phyloP scores from a whole-genome alignment of 1,140 invertebrate genomes.

The Vanessa atalanta region DNA sequence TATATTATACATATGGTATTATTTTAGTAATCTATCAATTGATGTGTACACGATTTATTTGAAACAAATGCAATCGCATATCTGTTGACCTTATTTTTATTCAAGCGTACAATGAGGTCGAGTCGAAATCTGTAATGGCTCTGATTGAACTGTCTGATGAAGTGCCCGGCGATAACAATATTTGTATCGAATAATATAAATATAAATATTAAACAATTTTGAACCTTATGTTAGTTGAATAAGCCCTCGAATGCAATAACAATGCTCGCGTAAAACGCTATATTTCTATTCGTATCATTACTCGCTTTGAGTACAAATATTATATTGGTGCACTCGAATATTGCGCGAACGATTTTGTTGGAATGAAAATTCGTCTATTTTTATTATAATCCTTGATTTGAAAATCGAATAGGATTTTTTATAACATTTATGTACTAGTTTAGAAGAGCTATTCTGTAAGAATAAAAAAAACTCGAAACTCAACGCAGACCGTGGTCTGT shows the following conservation, averaged over 20 bases:
- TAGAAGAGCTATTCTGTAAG: too few species aligned
- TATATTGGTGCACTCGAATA: background rate
- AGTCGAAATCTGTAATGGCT: slow-evolving; percentile 31
- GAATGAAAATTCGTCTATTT: background rate
- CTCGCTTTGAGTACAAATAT: background rate
- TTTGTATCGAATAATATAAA: background rate
- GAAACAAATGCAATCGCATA: slow-evolving; percentile 13
- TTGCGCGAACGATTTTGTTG: background rate
- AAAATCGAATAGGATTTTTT: background rate
- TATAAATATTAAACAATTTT: background rate
- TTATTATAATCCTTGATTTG: background rate
- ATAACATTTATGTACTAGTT: too few species aligned
- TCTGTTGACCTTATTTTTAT: slow-evolving; percentile 34
- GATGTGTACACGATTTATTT: background rate
- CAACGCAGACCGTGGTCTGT: too few species aligned
- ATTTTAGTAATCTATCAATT: background rate
- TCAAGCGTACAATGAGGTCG: slow-evolving; percentile 28
- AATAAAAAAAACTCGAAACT: too few species aligned
- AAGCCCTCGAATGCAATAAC: background rate
- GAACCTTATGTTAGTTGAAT: background rate
- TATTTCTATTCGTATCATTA: slow-evolving; percentile 3
- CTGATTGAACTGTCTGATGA: slow-evolving; percentile 26
- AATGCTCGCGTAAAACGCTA: background rate
- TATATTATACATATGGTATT: background rate
- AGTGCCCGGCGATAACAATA: slow-evolving; percentile 7